Evolutionary conservation across 35 echinoderm and acorn worm species (phyloP).

Genomic region (Stichopus chloronotus): DNA sequence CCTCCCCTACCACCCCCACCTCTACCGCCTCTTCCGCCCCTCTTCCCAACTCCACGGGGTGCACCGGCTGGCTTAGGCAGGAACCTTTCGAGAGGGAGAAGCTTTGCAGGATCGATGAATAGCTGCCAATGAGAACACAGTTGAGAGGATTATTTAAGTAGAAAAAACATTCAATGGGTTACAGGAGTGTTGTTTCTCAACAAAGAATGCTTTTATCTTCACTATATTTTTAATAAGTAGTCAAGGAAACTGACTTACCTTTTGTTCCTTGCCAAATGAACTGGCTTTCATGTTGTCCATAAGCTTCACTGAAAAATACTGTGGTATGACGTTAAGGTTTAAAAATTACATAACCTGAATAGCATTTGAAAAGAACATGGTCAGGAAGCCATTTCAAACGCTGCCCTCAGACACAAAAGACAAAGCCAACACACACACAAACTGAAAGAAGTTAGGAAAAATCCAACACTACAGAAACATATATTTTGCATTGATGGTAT

Average conservation of each 20-base stretch:
- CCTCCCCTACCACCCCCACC: slow-evolving; percentile 54
- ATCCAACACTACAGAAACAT: no score
- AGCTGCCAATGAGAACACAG: slow-evolving; percentile 64
- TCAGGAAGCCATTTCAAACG: no score
- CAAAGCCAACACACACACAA: no score
- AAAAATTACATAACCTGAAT: background rate
- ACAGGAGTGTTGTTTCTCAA: background rate
- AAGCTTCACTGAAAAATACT: slow-evolving; percentile 97
- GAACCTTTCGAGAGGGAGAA: slow-evolving; percentile 86
- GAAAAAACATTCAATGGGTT: background rate
- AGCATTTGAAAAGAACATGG: no score
- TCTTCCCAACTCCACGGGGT: slow-evolving; percentile 61
- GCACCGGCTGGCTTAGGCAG: slow-evolving; percentile 71
- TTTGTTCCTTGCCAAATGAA: slow-evolving; percentile 88
- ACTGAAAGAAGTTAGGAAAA: no score
- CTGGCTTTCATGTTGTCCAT: slow-evolving; percentile 89
- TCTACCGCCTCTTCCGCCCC: slow-evolving; percentile 75
- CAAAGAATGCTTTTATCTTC: background rate
- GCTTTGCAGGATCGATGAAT: slow-evolving; percentile 89
- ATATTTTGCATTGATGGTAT: no score
- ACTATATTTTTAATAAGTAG: background rate
- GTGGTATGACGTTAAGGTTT: slow-evolving; percentile 48
- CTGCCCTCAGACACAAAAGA: no score
- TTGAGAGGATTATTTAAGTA: background rate
- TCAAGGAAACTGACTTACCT: slow-evolving; percentile 58